phyloP scores from a whole-genome alignment of 1,140 invertebrate genomes.

The Ceratosolen solmsi region DNA sequence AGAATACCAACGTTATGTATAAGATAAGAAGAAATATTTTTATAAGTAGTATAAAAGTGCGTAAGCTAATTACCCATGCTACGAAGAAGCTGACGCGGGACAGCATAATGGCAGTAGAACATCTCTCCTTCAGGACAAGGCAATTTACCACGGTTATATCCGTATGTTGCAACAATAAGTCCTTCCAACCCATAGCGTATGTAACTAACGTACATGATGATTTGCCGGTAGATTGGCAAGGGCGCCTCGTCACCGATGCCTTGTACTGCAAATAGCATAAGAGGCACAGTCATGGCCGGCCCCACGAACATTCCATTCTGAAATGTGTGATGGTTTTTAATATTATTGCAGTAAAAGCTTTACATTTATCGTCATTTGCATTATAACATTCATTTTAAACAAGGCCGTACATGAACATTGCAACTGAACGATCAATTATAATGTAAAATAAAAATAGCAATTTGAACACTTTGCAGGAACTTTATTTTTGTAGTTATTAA shows the following conservation, averaged over 20 bases:
- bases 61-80: conserved; percentile 70
- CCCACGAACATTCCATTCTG: conserved; percentile 88
- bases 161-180: conserved; percentile 84
- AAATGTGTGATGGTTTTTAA: not conserved
- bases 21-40: not conserved
- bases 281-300: conserved; percentile 81
- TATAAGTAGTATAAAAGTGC: not conserved
- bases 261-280: conserved; percentile 85
- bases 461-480: not conserved
- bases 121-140: conserved; percentile 76
- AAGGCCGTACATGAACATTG: not conserved
- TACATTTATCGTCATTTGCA: not conserved
- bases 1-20: not conserved
- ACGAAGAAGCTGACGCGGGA: conserved; percentile 76
- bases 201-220: conserved; percentile 89
- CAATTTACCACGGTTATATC: conserved; percentile 79
- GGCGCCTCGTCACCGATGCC: conserved; percentile 79
- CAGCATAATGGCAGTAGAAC: conserved; percentile 80
- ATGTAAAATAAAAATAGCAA: not conserved
- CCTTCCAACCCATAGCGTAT: conserved; percentile 87
- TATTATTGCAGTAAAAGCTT: not conserved
- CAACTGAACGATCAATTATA: not conserved
- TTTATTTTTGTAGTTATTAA: not conserved
- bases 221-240: conserved; percentile 79
- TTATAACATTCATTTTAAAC: not conserved